A percentile compares a stretch with the other conserved stretches of the same genome.
phyloP scores from a whole-genome alignment of 1,140 invertebrate genomes.

The Limonius californicus region DNA sequence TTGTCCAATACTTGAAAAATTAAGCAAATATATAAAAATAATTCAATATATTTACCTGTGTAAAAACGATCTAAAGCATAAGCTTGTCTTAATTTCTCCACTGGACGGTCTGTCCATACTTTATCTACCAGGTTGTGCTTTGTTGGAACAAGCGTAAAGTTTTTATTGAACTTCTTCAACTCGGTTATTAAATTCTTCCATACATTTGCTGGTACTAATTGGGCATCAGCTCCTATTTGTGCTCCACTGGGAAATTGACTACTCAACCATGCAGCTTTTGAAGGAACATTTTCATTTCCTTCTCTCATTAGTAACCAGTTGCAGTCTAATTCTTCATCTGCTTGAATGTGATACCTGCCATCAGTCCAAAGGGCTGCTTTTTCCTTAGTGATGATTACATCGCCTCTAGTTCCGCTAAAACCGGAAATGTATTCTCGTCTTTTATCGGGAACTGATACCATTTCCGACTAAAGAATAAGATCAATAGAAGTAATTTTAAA shows the following conservation, averaged over 20 bases:
- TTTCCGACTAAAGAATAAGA: too few species aligned
- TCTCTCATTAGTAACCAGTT: conserved; percentile 78
- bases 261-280: conserved; percentile 60
- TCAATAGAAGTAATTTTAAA: too few species aligned
- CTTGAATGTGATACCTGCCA: conserved; percentile 76
- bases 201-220: conserved; percentile 59
- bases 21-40: too few species aligned
- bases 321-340: conserved; percentile 70
- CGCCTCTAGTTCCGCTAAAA: conserved; percentile 79
- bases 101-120: conserved; percentile 70
- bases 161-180: conserved; percentile 55
- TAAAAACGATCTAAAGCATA: conserved; percentile 37
- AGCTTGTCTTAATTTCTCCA: conserved; percentile 50
- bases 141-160: conserved; percentile 67
- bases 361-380: conserved; percentile 87
- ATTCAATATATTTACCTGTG: conserved; percentile 33
- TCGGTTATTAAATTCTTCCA: conserved; percentile 53
- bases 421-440: conserved; percentile 79
- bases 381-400: conserved; percentile 69
- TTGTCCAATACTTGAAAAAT: too few species aligned
- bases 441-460: conserved; percentile 72
- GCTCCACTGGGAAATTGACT: conserved; percentile 61
- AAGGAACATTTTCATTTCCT: conserved; percentile 56
- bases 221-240: conserved; percentile 80
- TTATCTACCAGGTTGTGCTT: conserved; percentile 74